Conservation (phyloP, 2,797 vertebrate genomes). For the Gallinago nigripennis region DNA sequence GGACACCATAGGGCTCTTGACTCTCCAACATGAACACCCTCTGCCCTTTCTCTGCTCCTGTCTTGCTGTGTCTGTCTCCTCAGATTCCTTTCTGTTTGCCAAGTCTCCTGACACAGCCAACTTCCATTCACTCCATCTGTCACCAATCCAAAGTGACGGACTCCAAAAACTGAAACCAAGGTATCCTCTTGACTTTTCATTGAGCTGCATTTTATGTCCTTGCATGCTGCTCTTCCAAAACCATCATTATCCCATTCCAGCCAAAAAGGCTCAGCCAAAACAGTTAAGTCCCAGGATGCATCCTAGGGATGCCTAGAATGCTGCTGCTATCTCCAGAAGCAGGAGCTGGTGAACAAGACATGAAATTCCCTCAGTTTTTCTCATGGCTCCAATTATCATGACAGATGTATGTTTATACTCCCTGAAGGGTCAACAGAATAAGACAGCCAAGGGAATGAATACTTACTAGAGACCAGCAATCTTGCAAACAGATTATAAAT, state of each 20-base stretch:
- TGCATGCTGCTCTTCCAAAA: neutral
- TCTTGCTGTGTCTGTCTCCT: neutral
- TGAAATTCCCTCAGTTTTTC: neutral
- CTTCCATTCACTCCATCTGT: conserved; percentile 60
- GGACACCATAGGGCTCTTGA: neutral
- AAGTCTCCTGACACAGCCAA: conserved; percentile 47
- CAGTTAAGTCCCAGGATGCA: neutral
- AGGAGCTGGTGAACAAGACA: neutral
- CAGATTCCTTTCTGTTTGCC: conserved; percentile 10
- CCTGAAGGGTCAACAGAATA: neutral
- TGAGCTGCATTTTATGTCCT: neutral
- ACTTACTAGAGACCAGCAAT: neutral
- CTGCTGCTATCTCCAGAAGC: neutral
- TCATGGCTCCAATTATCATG: neutral
- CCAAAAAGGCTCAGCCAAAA: neutral
- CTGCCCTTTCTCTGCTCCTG: neutral
- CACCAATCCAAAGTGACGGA: conserved; percentile 24
- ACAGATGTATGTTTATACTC: neutral
- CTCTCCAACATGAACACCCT: neutral
- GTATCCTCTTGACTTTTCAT: neutral
- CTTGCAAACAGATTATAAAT: neutral
- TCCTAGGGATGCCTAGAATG: neutral
- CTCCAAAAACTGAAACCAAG: conserved; percentile 12
- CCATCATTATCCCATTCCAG: neutral
- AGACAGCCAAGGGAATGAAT: neutral